phyloP scores from a whole-genome alignment of 2,888 invertebrate species.

The Tinea trinotella region DNA sequence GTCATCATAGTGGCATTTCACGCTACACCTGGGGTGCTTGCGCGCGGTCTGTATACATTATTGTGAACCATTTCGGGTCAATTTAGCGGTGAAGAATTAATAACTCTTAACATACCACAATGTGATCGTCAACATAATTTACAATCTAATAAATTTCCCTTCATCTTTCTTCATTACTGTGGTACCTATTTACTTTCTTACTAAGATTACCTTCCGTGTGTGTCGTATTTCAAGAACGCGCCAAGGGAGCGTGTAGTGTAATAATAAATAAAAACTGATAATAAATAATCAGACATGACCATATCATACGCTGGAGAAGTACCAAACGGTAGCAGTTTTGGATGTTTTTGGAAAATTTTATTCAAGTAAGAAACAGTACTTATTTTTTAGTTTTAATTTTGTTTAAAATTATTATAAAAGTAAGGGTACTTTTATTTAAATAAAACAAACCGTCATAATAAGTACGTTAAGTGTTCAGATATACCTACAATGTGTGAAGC shows the following conservation, averaged over 20 bases:
- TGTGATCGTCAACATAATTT: conserved; percentile 55
- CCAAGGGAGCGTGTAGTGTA: not conserved
- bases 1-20: conserved; percentile 35
- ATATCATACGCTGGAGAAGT: conserved; percentile 92
- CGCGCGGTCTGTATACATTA: conserved; percentile 31
- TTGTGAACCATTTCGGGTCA: conserved; percentile 27
- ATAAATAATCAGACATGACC: conserved; percentile 74
- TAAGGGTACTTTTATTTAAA: not conserved
- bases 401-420: not conserved
- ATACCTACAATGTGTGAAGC: not conserved
- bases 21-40: conserved; percentile 44
- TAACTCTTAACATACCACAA: conserved; percentile 49
- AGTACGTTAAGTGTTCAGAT: not conserved
- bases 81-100: conserved; percentile 46
- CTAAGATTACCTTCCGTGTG: conserved; percentile 17
- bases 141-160: conserved; percentile 45
- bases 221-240: conserved; percentile 17
- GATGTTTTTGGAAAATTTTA: conserved; percentile 92
- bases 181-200: conserved; percentile 17
- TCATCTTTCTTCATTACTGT: conserved; percentile 46
- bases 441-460: not conserved
- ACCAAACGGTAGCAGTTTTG: conserved; percentile 93
- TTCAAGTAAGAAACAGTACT: conserved; percentile 79
- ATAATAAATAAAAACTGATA: conserved; percentile 8
- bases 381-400: not conserved